Base-by-base conservation (phyloP, 2,113 vertebrate species). In the Galeopterus variegatus region DNA sequence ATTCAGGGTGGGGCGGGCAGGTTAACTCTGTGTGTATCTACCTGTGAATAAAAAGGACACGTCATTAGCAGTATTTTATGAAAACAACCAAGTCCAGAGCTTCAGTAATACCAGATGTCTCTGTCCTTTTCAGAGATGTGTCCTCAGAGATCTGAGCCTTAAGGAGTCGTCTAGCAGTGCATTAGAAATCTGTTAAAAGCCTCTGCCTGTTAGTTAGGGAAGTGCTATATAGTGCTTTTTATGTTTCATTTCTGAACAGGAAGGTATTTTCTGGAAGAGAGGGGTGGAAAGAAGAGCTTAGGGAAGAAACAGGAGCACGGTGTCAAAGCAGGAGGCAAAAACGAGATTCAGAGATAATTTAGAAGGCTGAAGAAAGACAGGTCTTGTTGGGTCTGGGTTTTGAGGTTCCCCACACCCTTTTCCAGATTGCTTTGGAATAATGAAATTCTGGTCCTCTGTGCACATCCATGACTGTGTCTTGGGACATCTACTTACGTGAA, bases 141-240 rank as follows among this genome's bases (percentile, higher is more conserved):
- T 95, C 92, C 95, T 97, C 95, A 90, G 92, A 76, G 92, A 96
- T 83, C 87, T 33, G 67, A 90, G 92, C 60, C 83, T 96, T 70
- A 80, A 93, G 90, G 94, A 88, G 10, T 58, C 2, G 58, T 93
- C 92, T 96, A 56, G 93, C 90, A 88, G 60, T 90, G 93, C 93
- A 93, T 98, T 96, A 84, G 67, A 95, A 97, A 97, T 93, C 96
- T 95, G 95, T 77, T 93, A 98, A 97, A 97, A 95, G 77, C 64
- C 54, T 97, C 54, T 73, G 54, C 75, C 56, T 90, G 82, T 91
- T 93, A 82, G 64, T 94, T 88, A 96, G 69, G 41, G 70, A 97
- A 73, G 73, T 94, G 89, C 87, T 73, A 26, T n/a, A 36, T 3
- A 56, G 8, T 73, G 83, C 45, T 87, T 93, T 94, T 41, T 41